phyloP scores from a whole-genome alignment of 2,113 vertebrate species.

The Nesogale talazaci region DNA sequence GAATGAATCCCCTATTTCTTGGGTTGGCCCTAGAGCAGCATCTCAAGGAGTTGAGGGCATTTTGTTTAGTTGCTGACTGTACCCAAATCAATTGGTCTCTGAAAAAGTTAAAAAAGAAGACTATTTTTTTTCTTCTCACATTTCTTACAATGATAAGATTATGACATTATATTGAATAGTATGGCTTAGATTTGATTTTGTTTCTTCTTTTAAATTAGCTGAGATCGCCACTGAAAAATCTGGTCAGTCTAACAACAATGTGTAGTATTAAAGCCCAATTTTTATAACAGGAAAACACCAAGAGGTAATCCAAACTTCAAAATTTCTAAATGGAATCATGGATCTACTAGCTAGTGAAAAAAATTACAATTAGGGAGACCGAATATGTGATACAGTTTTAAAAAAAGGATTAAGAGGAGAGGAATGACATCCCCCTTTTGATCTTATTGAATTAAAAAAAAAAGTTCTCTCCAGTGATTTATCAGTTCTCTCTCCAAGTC shows the following conservation, averaged over 20 bases:
- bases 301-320: no score
- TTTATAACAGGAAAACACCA: no score
- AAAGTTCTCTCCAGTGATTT: conserved; percentile 10
- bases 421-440: conserved; percentile 16
- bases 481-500: conserved; percentile 37
- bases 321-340: no score
- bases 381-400: neutral
- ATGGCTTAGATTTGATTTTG: no score
- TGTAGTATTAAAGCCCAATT: no score
- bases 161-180: no score
- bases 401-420: neutral
- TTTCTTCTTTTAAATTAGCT: no score
- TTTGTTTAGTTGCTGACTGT: neutral
- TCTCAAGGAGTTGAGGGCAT: neutral
- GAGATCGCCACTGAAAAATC: no score
- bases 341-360: conserved; percentile 17
- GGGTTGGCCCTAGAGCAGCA: neutral
- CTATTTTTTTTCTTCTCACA: no score
- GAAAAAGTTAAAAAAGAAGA: neutral
- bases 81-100: neutral
- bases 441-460: conserved; percentile 44
- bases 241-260: no score
- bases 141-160: no score
- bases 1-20: neutral
- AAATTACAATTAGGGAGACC: conserved; percentile 23